phyloP scores from a whole-genome alignment of 2,113 vertebrate species.

The Ciconia stormi region DNA sequence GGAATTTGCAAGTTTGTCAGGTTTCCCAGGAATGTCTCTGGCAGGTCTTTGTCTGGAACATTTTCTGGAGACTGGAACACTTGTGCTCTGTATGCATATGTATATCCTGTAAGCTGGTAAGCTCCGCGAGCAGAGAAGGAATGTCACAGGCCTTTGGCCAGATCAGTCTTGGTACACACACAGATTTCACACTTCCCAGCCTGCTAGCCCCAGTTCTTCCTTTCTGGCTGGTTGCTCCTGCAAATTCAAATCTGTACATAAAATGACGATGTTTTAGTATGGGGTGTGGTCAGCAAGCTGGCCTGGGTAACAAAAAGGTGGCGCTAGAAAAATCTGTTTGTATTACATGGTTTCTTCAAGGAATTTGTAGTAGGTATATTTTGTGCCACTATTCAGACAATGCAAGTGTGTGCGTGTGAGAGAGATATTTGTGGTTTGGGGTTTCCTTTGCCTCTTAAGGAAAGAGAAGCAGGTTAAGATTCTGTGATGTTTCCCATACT shows the following conservation, averaged over 20 bases:
- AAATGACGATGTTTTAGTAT: background rate
- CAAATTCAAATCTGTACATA: background rate
- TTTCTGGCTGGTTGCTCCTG: background rate
- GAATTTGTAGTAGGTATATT: background rate
- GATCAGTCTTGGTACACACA: background rate
- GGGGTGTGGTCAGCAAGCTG: background rate
- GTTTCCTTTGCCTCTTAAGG: background rate
- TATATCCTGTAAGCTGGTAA: conserved; percentile 62
- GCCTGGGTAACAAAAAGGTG: background rate
- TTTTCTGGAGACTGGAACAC: conserved; percentile 55
- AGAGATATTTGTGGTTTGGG: background rate
- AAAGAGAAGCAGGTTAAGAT: background rate
- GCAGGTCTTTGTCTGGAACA: conserved; percentile 69
- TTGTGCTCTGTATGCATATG: conserved; percentile 45
- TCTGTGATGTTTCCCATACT: background rate
- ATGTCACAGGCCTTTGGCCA: conserved; percentile 49
- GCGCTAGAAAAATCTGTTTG: background rate
- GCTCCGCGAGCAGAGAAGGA: conserved; percentile 20
- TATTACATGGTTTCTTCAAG: background rate
- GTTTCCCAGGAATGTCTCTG: conserved; percentile 73
- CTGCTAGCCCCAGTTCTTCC: background rate
- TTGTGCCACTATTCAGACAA: background rate
- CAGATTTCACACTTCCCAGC: conserved; percentile 42
- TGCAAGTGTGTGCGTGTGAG: background rate
- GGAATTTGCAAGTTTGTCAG: conserved; percentile 65